A percentile compares a stretch with the other conserved stretches of the same genome.
Evolutionary conservation across 2,797 vertebrate genomes (phyloP).

Genomic region (Tokudaia muenninki): DNA sequence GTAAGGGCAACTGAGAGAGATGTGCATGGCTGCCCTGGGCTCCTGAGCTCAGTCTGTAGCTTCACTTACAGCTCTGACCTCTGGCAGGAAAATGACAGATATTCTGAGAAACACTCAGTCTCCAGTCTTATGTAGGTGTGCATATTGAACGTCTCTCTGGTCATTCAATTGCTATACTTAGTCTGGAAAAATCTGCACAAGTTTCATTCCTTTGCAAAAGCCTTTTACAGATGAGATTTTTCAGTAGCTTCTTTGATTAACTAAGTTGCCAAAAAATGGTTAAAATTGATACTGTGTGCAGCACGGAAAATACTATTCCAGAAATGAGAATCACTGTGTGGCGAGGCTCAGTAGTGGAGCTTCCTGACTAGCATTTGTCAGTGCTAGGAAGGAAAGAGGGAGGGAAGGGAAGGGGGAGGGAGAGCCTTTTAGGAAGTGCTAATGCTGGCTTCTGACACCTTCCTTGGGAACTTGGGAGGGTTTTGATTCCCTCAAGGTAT

Average conservation of each 20-base stretch:
- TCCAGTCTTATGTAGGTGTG: not conserved
- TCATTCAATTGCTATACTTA: not conserved
- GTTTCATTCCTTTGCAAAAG: constrained; percentile 5
- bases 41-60: not conserved
- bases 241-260: constrained; percentile 6
- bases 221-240: constrained; percentile 6
- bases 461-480: not conserved
- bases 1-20: not conserved
- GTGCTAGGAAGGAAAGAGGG: not conserved
- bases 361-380: not conserved
- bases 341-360: not conserved
- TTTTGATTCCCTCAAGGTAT: constrained; percentile 60
- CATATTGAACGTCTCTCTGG: not conserved
- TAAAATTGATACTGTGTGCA: not conserved
- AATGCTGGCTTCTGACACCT: not conserved
- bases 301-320: not conserved
- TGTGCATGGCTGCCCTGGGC: not conserved
- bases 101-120: not conserved
- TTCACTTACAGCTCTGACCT: not conserved
- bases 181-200: not conserved
- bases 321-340: not conserved
- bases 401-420: not conserved
- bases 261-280: constrained; percentile 14
- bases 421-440: not conserved
- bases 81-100: not conserved